A percentile compares a stretch with the other conserved stretches of the same genome.
These are phyloP conservation scores for Didymodactylos carnosus DNA, from an alignment of 2,888 invertebrate species.

Conservation along the genomic window DNA sequence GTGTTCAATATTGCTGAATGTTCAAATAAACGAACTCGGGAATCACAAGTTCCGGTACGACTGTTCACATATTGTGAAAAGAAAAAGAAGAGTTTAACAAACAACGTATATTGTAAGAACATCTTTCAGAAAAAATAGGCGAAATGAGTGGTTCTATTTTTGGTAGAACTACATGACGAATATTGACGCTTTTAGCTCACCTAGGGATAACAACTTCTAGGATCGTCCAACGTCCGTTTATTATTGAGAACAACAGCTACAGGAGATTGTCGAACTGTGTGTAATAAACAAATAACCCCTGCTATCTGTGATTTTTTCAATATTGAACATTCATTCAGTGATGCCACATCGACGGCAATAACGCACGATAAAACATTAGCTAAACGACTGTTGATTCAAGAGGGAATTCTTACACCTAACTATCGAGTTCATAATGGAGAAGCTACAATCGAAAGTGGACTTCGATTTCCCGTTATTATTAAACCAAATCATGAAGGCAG, in stretches of 20 bases:
- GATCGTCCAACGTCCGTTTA: no score
- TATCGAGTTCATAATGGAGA: not conserved
- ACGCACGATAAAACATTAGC: not conserved
- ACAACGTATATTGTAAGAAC: no score
- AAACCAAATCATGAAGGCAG: not conserved
- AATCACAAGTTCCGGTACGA: not conserved
- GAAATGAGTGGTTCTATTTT: no score
- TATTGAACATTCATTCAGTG: not conserved
- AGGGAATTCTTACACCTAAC: not conserved
- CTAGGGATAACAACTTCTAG: no score
- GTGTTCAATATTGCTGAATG: not conserved
- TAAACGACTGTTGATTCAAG: not conserved
- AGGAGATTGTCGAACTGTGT: no score
- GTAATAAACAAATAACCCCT: no score
- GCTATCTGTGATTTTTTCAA: not conserved
- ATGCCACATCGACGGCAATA: not conserved
- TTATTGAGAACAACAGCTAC: no score
- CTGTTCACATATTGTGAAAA: no score
- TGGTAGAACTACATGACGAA: no score
- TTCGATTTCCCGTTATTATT: not conserved
- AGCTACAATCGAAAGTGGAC: not conserved
- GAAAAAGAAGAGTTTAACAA: no score
- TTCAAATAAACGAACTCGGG: not conserved
- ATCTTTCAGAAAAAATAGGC: no score
- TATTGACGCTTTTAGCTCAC: no score